Evolutionary conservation across 2,113 vertebrate genomes (phyloP).

Genomic region (Lepisosteus osseus): DNA sequence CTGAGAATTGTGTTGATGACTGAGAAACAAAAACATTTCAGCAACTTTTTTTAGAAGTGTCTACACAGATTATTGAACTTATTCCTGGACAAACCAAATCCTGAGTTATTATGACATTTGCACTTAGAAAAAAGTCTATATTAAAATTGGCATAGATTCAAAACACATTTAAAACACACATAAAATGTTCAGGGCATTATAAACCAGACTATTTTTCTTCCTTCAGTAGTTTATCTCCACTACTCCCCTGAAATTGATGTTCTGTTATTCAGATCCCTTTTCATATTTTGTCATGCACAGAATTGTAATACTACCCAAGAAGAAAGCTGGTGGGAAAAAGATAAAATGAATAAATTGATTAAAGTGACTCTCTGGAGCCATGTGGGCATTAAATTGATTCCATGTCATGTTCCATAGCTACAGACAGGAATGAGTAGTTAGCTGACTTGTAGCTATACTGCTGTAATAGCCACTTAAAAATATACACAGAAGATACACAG

Average conservation of each 20-base stretch:
- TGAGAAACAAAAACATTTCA: too few species aligned
- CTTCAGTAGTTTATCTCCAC: constrained; percentile 11
- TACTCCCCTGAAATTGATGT: constrained; percentile 3
- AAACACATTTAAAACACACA: too few species aligned
- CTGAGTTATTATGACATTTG: too few species aligned
- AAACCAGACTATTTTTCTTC: too few species aligned
- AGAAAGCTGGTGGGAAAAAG: constrained; percentile 1
- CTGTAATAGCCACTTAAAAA: not conserved
- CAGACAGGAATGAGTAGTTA: not conserved
- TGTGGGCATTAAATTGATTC: constrained; percentile 2
- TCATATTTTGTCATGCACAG: not conserved
- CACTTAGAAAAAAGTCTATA: too few species aligned
- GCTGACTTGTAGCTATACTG: not conserved
- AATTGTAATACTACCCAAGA: not conserved
- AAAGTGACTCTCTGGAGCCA: not conserved
- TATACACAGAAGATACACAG: not conserved
- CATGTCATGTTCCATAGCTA: constrained; percentile 1
- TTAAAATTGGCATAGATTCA: too few species aligned
- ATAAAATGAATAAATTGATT: constrained; percentile 10
- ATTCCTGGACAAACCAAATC: too few species aligned
- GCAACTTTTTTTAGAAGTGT: too few species aligned
- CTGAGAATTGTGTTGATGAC: too few species aligned
- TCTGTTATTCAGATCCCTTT: not conserved
- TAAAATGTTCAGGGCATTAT: too few species aligned
- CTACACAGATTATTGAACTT: too few species aligned